These are phyloP conservation scores for Phallusia fumigata DNA, from an alignment of 23 tunicate genomes.

Conservation along the genomic window DNA sequence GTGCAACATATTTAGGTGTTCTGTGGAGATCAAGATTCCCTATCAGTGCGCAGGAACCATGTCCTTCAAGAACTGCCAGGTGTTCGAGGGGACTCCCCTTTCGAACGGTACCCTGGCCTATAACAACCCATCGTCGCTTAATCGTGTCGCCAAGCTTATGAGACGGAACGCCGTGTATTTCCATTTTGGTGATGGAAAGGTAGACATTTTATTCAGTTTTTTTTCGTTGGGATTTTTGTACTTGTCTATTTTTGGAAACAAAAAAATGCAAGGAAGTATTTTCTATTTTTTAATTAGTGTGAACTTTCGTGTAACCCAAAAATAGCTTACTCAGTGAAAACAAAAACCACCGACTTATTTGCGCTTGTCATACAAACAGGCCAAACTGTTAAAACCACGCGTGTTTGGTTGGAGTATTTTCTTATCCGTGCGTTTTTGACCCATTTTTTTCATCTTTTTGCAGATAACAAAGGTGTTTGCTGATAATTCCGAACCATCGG, in stretches of 20 bases:
- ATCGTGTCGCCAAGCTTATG: slow-evolving; percentile 14
- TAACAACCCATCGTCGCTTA: not conserved
- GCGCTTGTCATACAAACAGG: too few relatives aligned
- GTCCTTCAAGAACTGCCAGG: slow-evolving; percentile 20
- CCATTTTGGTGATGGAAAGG: slow-evolving; percentile 46
- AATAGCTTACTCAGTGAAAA: too few relatives aligned
- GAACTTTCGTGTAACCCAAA: too few relatives aligned
- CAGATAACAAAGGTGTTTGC: slow-evolving; percentile 44
- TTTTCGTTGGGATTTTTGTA: not conserved
- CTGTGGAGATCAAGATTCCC: slow-evolving; percentile 17
- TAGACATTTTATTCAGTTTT: not conserved
- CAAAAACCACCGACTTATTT: too few relatives aligned
- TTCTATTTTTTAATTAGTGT: too few relatives aligned
- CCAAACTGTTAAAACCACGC: too few relatives aligned
- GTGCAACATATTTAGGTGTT: not conserved
- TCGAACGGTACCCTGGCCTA: slow-evolving; percentile 36
- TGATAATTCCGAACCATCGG: slow-evolving; percentile 30
- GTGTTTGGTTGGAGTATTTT: too few relatives aligned
- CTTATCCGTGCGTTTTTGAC: too few relatives aligned
- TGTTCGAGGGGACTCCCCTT: slow-evolving; percentile 18
- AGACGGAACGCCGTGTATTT: slow-evolving; percentile 18
- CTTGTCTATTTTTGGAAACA: not conserved
- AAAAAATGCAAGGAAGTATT: too few relatives aligned
- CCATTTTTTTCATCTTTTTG: not conserved
- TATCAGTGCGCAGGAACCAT: slow-evolving; percentile 5